Evolutionary conservation across 2,797 vertebrate genomes (phyloP), one percentile per base, ranked within the genome.

Genomic region (Rhinogobio ventralis): DNA sequence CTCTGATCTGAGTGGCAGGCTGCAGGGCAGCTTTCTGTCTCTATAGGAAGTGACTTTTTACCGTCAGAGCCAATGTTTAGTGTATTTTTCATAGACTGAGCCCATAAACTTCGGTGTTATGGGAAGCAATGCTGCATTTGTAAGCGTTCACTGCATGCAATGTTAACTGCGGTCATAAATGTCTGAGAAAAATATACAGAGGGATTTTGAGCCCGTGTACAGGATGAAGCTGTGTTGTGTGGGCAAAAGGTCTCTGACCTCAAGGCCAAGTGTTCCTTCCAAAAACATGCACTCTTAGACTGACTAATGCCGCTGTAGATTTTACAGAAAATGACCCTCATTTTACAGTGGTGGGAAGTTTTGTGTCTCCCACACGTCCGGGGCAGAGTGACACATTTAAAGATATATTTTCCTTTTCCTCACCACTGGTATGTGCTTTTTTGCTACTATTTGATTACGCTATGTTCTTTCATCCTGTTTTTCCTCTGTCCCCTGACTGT

Each of bases 1-100:
- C 88, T 86, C 77, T 87, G 86, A 90, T 75, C 81, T 72, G 28
- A 75, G 84, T 81, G 88, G 74, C 45, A 82, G 81, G 74, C 77
- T 86, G 77, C 64, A 89, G 87, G 81, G 83, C 86, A 87, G 28
- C 14, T 53, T 80, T 88, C 83, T 89, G 81, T 87, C 85, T 83
- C 74, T 67, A 20, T 86, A 89, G 87, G 87, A 89, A 89, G 85
- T 86, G 74, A 77, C 68, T 71, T 79, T 89, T 88, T 89, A 88
- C 83, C 28, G 55, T 51, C 84, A 84, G 74, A 80, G 46, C 82
- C 86, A 67, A 82, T 45, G 74, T 73, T 86, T 86, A 79, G 68
- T 77, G 84, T 87, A 51, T 85, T 85, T 88, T 86, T 85, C 46
- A 79, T 88, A 81, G 84, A 72, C 66, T 2, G 23, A 62, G 53